phyloP scores from a whole-genome alignment of 2,888 invertebrate species.

The Nipponacmea schrenckii region DNA sequence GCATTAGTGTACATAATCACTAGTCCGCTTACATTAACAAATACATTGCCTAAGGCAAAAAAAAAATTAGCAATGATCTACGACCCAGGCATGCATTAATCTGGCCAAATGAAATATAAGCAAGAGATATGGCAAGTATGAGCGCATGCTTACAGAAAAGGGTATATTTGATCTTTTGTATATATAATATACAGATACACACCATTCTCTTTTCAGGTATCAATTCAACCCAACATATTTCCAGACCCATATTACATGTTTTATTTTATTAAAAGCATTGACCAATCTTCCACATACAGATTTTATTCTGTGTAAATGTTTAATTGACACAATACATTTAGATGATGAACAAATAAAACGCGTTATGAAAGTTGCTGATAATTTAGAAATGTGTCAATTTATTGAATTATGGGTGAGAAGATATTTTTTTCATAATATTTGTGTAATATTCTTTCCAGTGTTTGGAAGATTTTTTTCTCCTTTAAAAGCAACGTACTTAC shows the following conservation, averaged over 20 bases:
- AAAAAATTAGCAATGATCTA: background rate
- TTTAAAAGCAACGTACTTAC: background rate
- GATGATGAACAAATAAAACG: conserved; percentile 87
- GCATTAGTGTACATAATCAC: background rate
- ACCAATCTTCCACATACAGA: conserved; percentile 98
- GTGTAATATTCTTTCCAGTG: background rate
- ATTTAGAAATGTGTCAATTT: conserved; percentile 93
- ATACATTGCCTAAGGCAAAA: background rate
- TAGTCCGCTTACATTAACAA: background rate
- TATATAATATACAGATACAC: no score
- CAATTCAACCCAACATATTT: conserved; percentile 93
- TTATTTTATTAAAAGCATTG: conserved; percentile 92
- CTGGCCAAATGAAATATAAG: background rate
- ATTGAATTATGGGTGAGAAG: conserved; percentile 83
- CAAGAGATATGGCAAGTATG: background rate
- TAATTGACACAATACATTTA: conserved; percentile 78
- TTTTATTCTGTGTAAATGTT: conserved; percentile 96
- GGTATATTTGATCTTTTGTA: background rate
- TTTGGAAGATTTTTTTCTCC: background rate
- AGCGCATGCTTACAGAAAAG: background rate
- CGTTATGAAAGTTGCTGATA: conserved; percentile 88
- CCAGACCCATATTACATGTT: conserved; percentile 79
- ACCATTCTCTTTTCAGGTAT: conserved; percentile 75
- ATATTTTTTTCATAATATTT: background rate
- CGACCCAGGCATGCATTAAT: background rate